Percentiles rank a stretch among this genome's conserved stretches.
Evolutionary conservation across 2,888 invertebrate genomes (phyloP).

Genomic region (Meiosimyza decipiens): DNA sequence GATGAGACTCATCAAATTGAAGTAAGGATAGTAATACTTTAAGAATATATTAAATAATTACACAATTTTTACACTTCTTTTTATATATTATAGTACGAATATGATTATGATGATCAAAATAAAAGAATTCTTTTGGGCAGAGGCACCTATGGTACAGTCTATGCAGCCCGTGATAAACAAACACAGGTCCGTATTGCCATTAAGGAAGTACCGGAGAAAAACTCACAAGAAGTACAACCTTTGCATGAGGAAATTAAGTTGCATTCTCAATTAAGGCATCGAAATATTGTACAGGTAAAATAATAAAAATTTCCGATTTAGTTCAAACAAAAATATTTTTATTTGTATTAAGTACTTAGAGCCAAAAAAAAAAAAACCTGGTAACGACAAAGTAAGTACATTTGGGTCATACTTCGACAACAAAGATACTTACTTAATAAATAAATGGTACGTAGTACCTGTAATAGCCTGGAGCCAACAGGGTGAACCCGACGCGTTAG

Average conservation of each 20-base stretch:
- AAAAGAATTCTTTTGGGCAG: conserved; percentile 89
- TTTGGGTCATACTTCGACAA: no score
- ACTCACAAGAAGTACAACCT: conserved; percentile 95
- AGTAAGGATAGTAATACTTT: conserved; percentile 64
- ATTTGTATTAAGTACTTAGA: no score
- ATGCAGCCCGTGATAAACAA: conserved; percentile 91
- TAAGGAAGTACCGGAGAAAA: conserved; percentile 97
- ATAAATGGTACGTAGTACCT: no score
- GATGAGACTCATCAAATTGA: conserved; percentile 78
- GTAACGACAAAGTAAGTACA: no score
- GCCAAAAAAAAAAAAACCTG: no score
- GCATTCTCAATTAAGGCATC: conserved; percentile 93
- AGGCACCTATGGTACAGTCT: conserved; percentile 96
- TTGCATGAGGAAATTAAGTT: conserved; percentile 98
- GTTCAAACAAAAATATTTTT: no score
- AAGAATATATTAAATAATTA: neutral
- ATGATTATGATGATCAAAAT: conserved; percentile 92
- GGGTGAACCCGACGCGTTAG: no score
- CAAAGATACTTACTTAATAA: no score
- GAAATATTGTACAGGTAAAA: conserved; percentile 91
- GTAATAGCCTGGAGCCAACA: no score
- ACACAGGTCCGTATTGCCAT: conserved; percentile 96
- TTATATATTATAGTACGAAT: conserved; percentile 78
- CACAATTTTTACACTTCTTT: neutral
- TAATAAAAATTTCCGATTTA: neutral